phyloP scores from a whole-genome alignment of 2,888 invertebrate species.

The Eudemis profundana region DNA sequence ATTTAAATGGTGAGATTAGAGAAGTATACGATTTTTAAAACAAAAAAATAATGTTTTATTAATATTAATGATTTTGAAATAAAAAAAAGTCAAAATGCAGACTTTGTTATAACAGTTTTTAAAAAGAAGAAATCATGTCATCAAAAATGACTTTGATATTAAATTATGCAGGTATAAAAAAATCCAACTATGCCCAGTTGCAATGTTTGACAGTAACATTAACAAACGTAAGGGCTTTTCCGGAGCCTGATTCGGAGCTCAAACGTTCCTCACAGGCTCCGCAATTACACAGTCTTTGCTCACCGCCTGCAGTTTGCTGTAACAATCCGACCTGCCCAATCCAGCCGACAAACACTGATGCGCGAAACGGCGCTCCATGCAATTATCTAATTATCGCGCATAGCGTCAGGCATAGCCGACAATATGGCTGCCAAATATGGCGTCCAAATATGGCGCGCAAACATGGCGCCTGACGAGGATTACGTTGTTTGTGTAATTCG shows the following conservation, averaged over 20 bases:
- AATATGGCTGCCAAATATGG: conserved; percentile 61
- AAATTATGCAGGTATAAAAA: background rate
- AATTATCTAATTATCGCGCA: conserved; percentile 71
- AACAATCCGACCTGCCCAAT: conserved; percentile 45
- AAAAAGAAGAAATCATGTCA: no score
- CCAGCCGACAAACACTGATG: conserved; percentile 56
- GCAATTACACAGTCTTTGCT: conserved; percentile 31
- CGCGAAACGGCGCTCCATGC: conserved; percentile 65
- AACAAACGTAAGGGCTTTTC: background rate
- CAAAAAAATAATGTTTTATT: no score
- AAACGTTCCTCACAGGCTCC: conserved; percentile 8
- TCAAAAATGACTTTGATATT: no score
- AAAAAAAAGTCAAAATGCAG: no score
- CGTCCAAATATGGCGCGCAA: conserved; percentile 59
- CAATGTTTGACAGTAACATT: background rate
- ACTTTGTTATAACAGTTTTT: no score
- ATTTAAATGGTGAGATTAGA: no score
- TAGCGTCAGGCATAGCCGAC: conserved; percentile 54
- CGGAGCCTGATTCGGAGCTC: background rate
- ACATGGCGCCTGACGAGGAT: conserved; percentile 51
- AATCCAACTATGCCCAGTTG: background rate
- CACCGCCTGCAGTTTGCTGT: conserved; percentile 28
- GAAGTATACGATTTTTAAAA: no score
- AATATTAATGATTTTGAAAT: no score
- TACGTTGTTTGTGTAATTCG: conserved; percentile 72